Percentiles rank a stretch among this genome's conserved stretches.
Conservation (phyloP, 2,113 vertebrate species). For the Puma concolor region DNA sequence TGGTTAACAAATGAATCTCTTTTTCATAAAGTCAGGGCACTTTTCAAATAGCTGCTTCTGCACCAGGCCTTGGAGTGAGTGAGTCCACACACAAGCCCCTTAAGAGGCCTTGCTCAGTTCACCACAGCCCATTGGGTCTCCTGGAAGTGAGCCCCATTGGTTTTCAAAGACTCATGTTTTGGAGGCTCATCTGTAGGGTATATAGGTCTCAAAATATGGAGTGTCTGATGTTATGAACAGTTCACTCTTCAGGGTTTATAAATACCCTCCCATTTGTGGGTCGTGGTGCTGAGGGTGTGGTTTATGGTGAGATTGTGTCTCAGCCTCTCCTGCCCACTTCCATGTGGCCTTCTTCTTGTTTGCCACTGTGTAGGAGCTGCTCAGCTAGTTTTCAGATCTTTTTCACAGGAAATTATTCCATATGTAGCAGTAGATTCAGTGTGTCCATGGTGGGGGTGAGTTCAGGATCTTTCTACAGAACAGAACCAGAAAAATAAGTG, state of each 20-base stretch:
- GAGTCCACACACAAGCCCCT: background rate
- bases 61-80: background rate
- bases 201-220: background rate
- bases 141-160: background rate
- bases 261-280: background rate
- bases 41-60: background rate
- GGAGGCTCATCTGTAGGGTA: background rate
- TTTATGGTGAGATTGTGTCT: background rate
- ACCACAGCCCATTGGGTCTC: background rate
- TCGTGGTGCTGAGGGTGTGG: background rate
- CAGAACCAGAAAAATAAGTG: background rate
- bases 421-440: rapidly evolving
- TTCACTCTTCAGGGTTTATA: background rate
- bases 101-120: background rate
- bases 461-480: background rate
- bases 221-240: background rate
- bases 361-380: background rate
- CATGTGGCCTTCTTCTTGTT: background rate
- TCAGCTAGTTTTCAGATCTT: background rate
- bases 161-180: background rate
- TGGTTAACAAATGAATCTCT: background rate
- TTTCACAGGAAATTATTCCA: background rate
- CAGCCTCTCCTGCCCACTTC: background rate
- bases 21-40: background rate
- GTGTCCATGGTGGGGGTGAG: background rate